These are phyloP conservation scores for Luidia sarsii DNA, from an alignment of 53 echinoderm and acorn worm species.

Conservation along the genomic window DNA sequence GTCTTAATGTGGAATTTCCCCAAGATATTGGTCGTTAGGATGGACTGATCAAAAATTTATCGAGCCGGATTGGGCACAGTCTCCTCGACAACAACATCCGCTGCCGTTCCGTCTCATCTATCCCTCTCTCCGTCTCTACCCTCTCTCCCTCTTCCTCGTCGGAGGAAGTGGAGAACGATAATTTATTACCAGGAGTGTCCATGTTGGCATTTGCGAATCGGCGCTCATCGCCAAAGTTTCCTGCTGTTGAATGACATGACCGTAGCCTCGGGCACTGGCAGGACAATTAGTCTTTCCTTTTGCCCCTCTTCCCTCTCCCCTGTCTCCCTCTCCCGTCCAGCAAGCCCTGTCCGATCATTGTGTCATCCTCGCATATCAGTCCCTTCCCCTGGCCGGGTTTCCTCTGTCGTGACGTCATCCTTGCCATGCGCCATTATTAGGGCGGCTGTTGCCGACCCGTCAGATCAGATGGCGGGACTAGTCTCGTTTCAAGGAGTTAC, in stretches of 20 bases:
- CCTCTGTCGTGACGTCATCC: slow-evolving; percentile 49
- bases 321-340: neutral
- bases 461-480: slow-evolving; percentile 15
- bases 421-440: slow-evolving; percentile 30
- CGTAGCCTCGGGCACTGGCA: no score
- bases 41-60: no score
- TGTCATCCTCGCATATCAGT: neutral
- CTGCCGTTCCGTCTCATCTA: no score
- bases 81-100: no score
- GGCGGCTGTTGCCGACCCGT: slow-evolving; percentile 33
- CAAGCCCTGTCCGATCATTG: neutral
- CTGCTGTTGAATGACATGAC: no score
- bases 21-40: no score
- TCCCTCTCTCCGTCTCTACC: no score
- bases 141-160: no score
- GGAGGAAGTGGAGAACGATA: no score
- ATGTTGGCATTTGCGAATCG: neutral
- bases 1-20: no score
- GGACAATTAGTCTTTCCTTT: neutral
- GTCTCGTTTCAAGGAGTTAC: neutral
- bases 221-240: no score
- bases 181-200: neutral
- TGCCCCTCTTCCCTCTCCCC: neutral
- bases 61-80: no score
- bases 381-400: slow-evolving; percentile 23